Evolutionary conservation across 2,888 invertebrate genomes (phyloP), one percentile per base, ranked within the genome.

Genomic region (Hesperia comma): DNA sequence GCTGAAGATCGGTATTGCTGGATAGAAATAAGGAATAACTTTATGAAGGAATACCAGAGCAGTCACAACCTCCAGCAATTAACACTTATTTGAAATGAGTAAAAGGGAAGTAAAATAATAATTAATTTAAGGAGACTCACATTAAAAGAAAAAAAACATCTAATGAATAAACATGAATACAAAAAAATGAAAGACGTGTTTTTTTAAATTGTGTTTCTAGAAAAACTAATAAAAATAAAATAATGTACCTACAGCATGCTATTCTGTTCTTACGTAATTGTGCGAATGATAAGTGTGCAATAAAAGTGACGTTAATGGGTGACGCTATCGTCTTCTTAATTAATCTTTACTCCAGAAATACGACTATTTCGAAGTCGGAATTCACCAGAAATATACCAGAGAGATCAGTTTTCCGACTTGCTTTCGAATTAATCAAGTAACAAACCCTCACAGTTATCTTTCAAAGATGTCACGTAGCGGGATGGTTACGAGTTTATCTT

Each of bases 281-380:
- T 76, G 70, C 70, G 77, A 81, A 82, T 84, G 83, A 85, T 79
- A 80, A 79, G 80, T 80, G 78, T 77, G 83, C 76, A 79, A 85
- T 86, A 85, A 86, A 85, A 78, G 69, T 82, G 85, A 84, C 86
- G 71, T 79, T 85, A 84, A 86, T 83, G 81, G 79, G 69, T 77
- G 70, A 72, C 72, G 72, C 76, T 72, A 77, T 77, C 77, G 77
- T 74, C 76, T 73, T 71, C 75, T 78, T 80, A 85, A 86, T 86
- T 83, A 83, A 84, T 84, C 76, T 75, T 68, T 68, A 70, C 69
- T 61, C 70, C 77, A 76, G 75, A 80, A 78, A 79, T 77, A 77
- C 70, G 69, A 70, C 71, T 49, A 58, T 69, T 70, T 68, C 68
- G 17, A 60, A 46, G 33, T 60, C 32, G 58, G 46, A 26, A 17